Percentiles rank a stretch among this genome's conserved stretches.
These are phyloP conservation scores for Amniataba percoides DNA, from an alignment of 2,797 vertebrate species.

Conservation along the genomic window DNA sequence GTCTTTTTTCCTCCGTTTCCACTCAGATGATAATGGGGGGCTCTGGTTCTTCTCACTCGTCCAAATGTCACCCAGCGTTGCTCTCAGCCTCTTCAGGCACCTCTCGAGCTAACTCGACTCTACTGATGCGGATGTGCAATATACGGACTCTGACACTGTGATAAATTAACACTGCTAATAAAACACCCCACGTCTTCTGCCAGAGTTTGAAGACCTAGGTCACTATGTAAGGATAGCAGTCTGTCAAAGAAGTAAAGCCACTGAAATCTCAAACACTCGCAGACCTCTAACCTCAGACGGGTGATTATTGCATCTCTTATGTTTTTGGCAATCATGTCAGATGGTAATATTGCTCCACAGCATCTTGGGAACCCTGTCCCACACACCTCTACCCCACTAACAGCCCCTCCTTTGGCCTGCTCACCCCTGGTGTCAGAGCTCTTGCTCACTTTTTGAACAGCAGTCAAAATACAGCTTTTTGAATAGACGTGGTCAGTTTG, in stretches of 20 bases:
- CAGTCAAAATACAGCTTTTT: not conserved
- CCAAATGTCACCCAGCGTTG: not conserved
- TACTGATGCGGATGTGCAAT: not conserved
- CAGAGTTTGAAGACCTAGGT: too few relatives aligned
- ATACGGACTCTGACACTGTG: not conserved
- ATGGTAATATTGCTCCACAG: not conserved
- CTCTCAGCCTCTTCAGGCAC: not conserved
- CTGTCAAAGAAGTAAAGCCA: not conserved
- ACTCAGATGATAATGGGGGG: constrained; percentile 13
- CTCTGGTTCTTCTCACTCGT: constrained; percentile 53
- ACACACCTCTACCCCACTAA: constrained; percentile 40
- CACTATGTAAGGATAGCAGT: not conserved
- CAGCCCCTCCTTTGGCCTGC: not conserved
- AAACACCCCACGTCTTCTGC: not conserved
- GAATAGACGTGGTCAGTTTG: not conserved
- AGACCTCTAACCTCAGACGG: not conserved
- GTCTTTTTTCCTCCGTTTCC: constrained; percentile 9
- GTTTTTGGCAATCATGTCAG: not conserved
- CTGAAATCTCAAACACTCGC: too few relatives aligned
- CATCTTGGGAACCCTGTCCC: constrained; percentile 35
- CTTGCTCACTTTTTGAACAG: not conserved
- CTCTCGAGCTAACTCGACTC: not conserved
- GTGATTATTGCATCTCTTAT: not conserved
- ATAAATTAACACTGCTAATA: not conserved
- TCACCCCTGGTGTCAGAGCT: not conserved